A percentile compares a stretch with the other conserved stretches of the same genome.
phyloP scores from a whole-genome alignment of 2,113 vertebrate species.

The Gyps fulvus region DNA sequence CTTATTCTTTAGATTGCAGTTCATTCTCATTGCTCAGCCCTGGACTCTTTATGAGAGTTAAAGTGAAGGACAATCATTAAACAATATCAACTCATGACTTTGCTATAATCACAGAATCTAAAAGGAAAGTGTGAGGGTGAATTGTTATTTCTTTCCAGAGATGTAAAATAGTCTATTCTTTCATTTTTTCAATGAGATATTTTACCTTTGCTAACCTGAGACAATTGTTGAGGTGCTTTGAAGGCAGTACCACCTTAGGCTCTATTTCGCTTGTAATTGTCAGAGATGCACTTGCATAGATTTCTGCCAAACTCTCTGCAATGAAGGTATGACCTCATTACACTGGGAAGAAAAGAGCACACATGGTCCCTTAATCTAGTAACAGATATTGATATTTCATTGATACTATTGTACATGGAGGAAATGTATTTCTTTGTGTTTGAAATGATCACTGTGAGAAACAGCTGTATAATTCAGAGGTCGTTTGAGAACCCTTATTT shows the following conservation, averaged over 20 bases:
- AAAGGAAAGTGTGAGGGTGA: background rate
- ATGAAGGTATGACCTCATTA: background rate
- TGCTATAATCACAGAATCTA: background rate
- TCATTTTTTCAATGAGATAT: background rate
- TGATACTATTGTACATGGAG: background rate
- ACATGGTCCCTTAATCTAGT: background rate
- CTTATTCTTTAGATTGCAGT: background rate
- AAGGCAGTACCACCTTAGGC: background rate
- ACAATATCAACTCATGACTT: background rate
- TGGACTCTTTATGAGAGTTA: background rate
- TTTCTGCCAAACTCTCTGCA: background rate
- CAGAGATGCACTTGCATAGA: background rate
- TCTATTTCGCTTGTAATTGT: background rate
- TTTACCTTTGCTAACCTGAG: background rate
- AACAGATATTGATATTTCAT: background rate
- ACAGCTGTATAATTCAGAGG: background rate
- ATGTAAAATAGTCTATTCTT: background rate
- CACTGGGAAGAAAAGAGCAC: background rate
- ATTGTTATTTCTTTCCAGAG: background rate
- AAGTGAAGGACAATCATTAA: background rate
- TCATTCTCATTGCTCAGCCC: background rate
- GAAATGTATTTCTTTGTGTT: background rate
- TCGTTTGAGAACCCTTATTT: background rate
- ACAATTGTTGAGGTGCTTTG: background rate
- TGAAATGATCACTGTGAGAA: background rate